These are phyloP conservation scores for Heliconius hermathena DNA, from an alignment of 1,140 invertebrate genomes.

Conservation along the genomic window DNA sequence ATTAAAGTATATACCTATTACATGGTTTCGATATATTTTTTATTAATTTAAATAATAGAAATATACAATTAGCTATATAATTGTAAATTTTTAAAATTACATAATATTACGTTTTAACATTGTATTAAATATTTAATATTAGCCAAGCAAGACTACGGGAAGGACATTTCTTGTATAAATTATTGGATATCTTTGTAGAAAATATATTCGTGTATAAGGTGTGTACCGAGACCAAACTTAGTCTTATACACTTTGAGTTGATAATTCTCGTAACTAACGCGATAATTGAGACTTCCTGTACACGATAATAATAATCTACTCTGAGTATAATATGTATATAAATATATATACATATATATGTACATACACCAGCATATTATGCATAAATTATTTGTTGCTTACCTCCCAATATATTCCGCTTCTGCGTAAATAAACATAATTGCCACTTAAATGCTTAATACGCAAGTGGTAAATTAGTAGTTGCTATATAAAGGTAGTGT, in stretches of 20 bases:
- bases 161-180: background rate
- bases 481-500: background rate
- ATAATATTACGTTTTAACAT: too few species aligned
- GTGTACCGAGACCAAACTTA: conserved; percentile 49
- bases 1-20: too few species aligned
- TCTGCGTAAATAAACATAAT: conserved; percentile 9
- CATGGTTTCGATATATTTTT: too few species aligned
- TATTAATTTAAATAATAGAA: too few species aligned
- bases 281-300: conserved; percentile 51
- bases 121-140: too few species aligned
- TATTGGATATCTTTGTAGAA: background rate
- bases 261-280: conserved; percentile 49
- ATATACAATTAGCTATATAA: too few species aligned
- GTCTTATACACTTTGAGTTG: conserved; percentile 29
- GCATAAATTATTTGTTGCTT: conserved; percentile 9
- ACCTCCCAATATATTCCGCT: conserved; percentile 4
- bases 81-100: too few species aligned
- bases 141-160: too few species aligned
- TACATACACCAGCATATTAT: background rate
- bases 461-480: background rate
- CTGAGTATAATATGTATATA: too few species aligned
- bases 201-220: background rate
- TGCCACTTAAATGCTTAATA: conserved; percentile 12
- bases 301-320: conserved; percentile 27
- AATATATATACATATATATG: too few species aligned